Base-by-base conservation (phyloP, 2,888 invertebrate genomes). In the Tiliacea aurago region DNA sequence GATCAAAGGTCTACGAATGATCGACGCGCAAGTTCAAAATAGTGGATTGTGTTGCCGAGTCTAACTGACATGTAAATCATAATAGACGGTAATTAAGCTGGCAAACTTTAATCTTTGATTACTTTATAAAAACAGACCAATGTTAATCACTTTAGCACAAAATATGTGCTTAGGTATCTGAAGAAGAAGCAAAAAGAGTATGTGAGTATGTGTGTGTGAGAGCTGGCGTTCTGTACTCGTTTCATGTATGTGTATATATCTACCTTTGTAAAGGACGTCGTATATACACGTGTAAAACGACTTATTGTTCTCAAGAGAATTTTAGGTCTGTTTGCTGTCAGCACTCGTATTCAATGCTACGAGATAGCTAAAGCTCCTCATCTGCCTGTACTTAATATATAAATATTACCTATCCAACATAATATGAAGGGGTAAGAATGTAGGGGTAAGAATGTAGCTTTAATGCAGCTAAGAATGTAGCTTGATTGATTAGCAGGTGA, bases 1-100 rank as follows among this genome's bases (percentile, higher is more conserved):
- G 37, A 51, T 33, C 63, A 80, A 72, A 37, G 79, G 13, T 79
- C 23, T 43, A 7, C 5, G 5, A 33, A 28, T n/a, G 0, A 49
- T 7, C 10, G 9, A 23, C 0, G 15, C 0, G 15, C 3, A 37
- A 18, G 28, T 45, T 66, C 13, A 33, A 47, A n/a, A 13, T 4
- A 9, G 55, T 28, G 28, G n/a, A 33, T 18, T 43, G 41, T 13
- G 47, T 49, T 10, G 6, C 15, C 15, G 13, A 49, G 11, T 41
- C n/a, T 15, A 41, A 28, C 1, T 4, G 7, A 9, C 23, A 5
- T 18, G 15, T 20, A 6, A 71, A 28, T 41, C 15, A 41, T 41
- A 23, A n/a, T 20, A 45, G n/a, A 45, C 7, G 45, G 15, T 41
- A 20, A 45, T 53, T 59, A 5, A 61, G 4, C 51, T 18, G 13